Evolutionary conservation across 2,888 invertebrate genomes (phyloP), one percentile per base, ranked within the genome.

Genomic region (Tetranychus truncatus): DNA sequence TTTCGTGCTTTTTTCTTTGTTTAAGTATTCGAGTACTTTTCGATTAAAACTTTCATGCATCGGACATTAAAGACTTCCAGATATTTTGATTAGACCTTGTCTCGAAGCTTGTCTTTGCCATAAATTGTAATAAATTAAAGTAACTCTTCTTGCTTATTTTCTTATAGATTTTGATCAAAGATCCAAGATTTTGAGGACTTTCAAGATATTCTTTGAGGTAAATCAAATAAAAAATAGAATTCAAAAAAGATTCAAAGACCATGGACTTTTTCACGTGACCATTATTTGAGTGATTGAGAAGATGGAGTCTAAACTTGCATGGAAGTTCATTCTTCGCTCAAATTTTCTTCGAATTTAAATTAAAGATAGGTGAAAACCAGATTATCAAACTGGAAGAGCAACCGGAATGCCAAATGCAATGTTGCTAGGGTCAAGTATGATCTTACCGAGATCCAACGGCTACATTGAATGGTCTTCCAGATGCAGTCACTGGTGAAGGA

Each of bases 191-290:
- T 34, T 34, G 34, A 34, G 34, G 34, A 34, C 34, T 34, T 34
- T 34, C 34, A 34, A 34, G 34, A 34, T 34, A 34, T 34, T 34
- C 34, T 34, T 34, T 34, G 34, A 34, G 4, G 34, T 34, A 34
- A 34, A 34, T 34, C 34, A 34, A 34, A 34, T 34, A 11, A 55
- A 15, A 55, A 55, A 55, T 11, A 15, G 55, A 55, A 55, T 55
- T 55, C 21, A 55, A 55, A 55, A 15, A 55, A 9, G 6, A 55
- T 55, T 55, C 55, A 55, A 55, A 55, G 55, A 55, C 55, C 6
- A 67, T 66, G 24, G 45, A 11, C 24, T n/a, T 74, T 45, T 9
- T 66, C 20, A 21, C 73, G 73, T 73, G 55, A 55, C 55, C 55
- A 55, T 11, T 55, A 34, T 34, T 34, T 34, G 34, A 34, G 34